Evolutionary conservation across 1,140 invertebrate genomes (phyloP), one percentile per base, ranked within the genome.

Genomic region (Stratiolaelaps scimitus): DNA sequence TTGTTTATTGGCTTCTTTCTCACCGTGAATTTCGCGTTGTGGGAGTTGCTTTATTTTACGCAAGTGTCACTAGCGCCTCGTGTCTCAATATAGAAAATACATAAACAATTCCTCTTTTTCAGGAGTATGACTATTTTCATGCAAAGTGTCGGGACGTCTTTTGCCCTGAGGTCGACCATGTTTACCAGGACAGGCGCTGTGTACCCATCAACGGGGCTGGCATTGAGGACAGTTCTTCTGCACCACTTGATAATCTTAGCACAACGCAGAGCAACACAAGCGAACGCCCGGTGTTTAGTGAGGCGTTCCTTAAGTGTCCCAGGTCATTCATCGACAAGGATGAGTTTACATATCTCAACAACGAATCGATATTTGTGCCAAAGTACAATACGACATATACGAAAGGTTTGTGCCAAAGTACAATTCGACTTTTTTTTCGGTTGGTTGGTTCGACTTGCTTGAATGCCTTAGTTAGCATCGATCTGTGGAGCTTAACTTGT

Each of bases 281-380:
- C 10, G 20, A 29, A 13, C 40, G 23, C 23, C 7, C 66, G 45
- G 23, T 13, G 10, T 44, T 60, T 13, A 20, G 64, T 20, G 29
- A 17, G 70, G 43, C 70, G 64, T 68, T 72, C 69, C 53, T 75
- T 69, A 68, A 69, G 17, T 80, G 78, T 68, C 73, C 73, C 1
- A 75, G 76, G 69, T 75, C 80, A 30, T 70, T 76, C 13, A 68
- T 81, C 4, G 69, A 72, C 2, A 67, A 68, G 2, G 71, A 73
- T 4, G 79, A 81, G 48, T 81, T 77, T 69, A 65, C 70, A 29
- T 70, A 73, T 23, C 56, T 71, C 34, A 69, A 71, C 19, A 77
- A 79, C 69, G 72, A 72, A 1, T 74, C 73, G 43, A 69, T 79
- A n/a, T 76, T 70, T 47, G 74, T 79, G 7, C 71, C 72, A 0